Evolutionary conservation across 1,140 invertebrate species (phyloP).

Genomic region (Bombus haemorrhoidalis): DNA sequence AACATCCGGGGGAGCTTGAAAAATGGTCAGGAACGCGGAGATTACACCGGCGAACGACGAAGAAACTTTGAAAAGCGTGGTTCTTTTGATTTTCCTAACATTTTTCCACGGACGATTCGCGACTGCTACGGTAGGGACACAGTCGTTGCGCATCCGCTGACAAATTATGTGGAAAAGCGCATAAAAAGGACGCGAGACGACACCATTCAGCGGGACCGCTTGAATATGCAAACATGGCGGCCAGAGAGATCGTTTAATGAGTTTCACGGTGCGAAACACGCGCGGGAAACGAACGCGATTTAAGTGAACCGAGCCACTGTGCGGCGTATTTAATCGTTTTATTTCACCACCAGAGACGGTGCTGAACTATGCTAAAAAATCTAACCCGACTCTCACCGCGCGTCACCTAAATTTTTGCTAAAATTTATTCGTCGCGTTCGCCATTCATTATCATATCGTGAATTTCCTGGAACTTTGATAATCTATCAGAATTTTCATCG

Average conservation of each 20-base stretch:
- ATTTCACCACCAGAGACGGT: background rate
- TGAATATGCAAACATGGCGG: constrained; percentile 59
- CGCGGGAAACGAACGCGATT: constrained; percentile 52
- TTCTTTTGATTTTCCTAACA: constrained; percentile 34
- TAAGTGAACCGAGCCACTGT: constrained; percentile 48
- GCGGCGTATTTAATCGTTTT: constrained; percentile 30
- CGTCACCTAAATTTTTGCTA: background rate
- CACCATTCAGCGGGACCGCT: constrained; percentile 38
- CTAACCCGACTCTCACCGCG: background rate
- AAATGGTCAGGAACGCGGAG: background rate
- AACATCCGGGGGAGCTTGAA: background rate
- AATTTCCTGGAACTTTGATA: background rate
- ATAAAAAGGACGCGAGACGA: constrained; percentile 56
- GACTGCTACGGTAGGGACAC: background rate
- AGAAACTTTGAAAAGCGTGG: constrained; percentile 19
- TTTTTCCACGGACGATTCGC: constrained; percentile 3
- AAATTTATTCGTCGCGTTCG: constrained; percentile 16
- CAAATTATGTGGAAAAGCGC: constrained; percentile 65
- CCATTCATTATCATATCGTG: background rate
- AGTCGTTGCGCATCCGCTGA: constrained; percentile 48
- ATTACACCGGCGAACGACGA: background rate
- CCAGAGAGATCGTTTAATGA: constrained; percentile 55
- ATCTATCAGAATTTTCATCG: too few relatives aligned
- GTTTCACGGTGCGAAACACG: constrained; percentile 43
- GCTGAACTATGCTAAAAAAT: constrained; percentile 5